These are phyloP conservation scores for Loris lydekkerianus DNA, from an alignment of 2,797 vertebrate species.

Conservation along the genomic window DNA sequence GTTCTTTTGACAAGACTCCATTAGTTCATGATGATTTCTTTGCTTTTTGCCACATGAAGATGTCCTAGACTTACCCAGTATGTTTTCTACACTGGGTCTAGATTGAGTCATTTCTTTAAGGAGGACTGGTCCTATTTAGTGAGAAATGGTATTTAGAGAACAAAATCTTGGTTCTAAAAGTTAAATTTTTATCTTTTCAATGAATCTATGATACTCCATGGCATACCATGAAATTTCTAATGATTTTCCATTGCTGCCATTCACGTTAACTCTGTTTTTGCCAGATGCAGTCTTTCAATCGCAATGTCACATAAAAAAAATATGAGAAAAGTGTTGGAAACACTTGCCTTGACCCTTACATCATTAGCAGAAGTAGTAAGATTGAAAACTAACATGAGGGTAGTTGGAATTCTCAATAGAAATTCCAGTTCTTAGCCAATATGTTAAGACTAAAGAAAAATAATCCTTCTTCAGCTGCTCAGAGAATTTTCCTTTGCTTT, in stretches of 20 bases:
- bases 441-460: background rate
- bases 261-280: background rate
- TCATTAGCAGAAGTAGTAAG: slow-evolving; percentile 35
- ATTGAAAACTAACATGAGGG: slow-evolving; percentile 10
- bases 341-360: background rate
- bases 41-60: background rate
- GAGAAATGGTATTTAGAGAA: background rate
- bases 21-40: background rate
- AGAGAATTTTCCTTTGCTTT: slow-evolving; percentile 17
- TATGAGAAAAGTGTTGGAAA: background rate
- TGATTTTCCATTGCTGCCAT: background rate
- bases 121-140: background rate
- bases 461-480: background rate
- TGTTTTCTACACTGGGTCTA: background rate
- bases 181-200: background rate
- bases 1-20: background rate
- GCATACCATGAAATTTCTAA: background rate
- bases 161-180: slow-evolving; percentile 17
- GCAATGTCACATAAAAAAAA: slow-evolving; percentile 11
- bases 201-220: background rate
- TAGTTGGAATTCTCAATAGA: slow-evolving; percentile 25
- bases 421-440: background rate
- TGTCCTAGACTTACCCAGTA: background rate
- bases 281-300: background rate
- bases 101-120: background rate